Evolutionary conservation across 2,888 invertebrate species (phyloP).

Genomic region (Strigamia transsilvanica): DNA sequence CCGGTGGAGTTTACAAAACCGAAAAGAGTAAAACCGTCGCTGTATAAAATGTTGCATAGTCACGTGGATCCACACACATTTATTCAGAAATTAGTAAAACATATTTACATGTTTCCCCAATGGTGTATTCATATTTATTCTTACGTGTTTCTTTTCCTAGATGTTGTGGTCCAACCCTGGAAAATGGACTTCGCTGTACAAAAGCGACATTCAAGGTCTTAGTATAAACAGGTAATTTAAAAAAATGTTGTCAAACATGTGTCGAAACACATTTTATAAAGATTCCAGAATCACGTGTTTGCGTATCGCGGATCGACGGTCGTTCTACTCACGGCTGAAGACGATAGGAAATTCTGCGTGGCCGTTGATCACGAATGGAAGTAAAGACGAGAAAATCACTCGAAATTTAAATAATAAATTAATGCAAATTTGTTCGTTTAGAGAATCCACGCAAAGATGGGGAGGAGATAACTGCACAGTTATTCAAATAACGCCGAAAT

Average conservation of each 20-base stretch:
- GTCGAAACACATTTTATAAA: conserved; percentile 57
- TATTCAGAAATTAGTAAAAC: conserved; percentile 64
- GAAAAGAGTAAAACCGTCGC: conserved; percentile 43
- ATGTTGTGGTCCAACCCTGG: conserved; percentile 26
- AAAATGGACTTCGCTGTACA: conserved; percentile 81
- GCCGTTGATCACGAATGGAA: conserved; percentile 84
- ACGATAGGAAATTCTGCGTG: conserved; percentile 77
- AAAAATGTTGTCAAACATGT: not conserved
- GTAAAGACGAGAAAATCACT: conserved; percentile 65
- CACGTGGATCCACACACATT: conserved; percentile 66
- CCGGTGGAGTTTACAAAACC: conserved; percentile 60
- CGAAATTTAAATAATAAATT: not conserved
- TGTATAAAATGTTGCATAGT: conserved; percentile 41
- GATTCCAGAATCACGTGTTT: conserved; percentile 85
- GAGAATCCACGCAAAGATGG: conserved; percentile 72
- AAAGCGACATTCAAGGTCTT: conserved; percentile 83
- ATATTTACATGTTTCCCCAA: not conserved
- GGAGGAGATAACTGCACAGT: conserved; percentile 81
- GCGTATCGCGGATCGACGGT: conserved; percentile 73
- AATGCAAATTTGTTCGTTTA: not conserved
- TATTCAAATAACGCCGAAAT: conserved; percentile 74
- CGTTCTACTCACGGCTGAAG: conserved; percentile 68
- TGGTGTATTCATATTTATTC: not conserved
- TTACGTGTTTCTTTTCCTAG: conserved; percentile 3
- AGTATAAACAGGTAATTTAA: conserved; percentile 77